Base-by-base conservation (phyloP, 2,113 vertebrate species). In the Tachuris rubrigastra region DNA sequence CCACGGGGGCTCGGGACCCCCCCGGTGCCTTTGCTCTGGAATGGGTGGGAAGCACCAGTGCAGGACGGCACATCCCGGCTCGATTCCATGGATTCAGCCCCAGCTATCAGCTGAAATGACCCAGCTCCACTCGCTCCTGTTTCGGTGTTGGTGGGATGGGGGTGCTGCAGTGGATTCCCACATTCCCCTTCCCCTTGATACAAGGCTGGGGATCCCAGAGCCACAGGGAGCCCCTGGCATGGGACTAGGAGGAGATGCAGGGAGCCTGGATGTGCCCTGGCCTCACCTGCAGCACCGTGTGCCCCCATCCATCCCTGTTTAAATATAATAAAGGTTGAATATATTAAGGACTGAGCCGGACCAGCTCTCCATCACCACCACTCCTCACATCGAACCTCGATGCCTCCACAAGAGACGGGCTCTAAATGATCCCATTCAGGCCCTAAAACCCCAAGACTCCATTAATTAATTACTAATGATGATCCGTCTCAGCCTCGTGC, bases 391-490 rank as follows among this genome's bases (percentile, higher is more conserved):
- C 84, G 72, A 83, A 55, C 52, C 87, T 23, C 23, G 1, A 7
- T 3, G 3, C 25, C 41, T 37, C 87, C 16, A 0, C 12, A 2
- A 37, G 39, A 22, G 49, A 31, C 1, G 0, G 60, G 58, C 37
- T 35, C 67, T 1, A 15, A 67, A 76, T 1, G 56, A 85, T n/a
- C 86, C 82, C 87, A 46, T 53, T 27, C 80, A 63, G 95, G 89
- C 89, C 91, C 87, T 93, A 17, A 71, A 87, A 75, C 56, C 35
- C 91, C 65, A 37, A 7, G 80, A 28, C 87, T 93, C 91, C 13
- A 77, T 89, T 80, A 35, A 94, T 96, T 87, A 96, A 93, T 93
- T 49, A 83, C 95, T 39, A 80, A 83, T n/a, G 18, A 90, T 0
- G 22, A 88, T 84, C 88, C 5, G 2, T 69, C 94, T 93, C 95